phyloP scores from a whole-genome alignment of 2,797 vertebrate genomes.

The Florisuga fusca region DNA sequence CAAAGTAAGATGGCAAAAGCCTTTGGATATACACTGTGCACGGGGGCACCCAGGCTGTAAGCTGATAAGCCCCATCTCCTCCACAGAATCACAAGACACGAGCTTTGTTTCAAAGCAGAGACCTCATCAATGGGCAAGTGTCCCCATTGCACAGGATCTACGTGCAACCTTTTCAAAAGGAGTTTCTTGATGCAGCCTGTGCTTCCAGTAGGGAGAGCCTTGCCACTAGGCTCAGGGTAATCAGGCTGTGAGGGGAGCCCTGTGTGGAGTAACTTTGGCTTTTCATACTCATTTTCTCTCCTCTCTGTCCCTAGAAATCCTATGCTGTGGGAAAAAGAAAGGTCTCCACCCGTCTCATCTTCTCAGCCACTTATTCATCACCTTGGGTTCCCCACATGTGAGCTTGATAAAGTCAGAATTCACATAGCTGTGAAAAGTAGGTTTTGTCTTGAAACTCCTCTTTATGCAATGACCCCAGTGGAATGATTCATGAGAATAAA shows the following conservation, averaged over 20 bases:
- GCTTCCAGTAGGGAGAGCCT: not conserved
- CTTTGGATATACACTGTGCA: fast-evolving
- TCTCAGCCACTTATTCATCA: slow-evolving; percentile 9
- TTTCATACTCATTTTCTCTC: not conserved
- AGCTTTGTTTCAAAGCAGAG: not conserved
- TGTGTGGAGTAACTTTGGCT: not conserved
- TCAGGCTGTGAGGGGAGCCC: not conserved
- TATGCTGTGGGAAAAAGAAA: slow-evolving; percentile 15
- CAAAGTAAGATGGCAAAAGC: not conserved
- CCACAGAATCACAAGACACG: fast-evolving
- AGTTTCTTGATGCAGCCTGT: not conserved
- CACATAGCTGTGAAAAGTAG: not conserved
- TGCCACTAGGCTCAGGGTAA: not conserved
- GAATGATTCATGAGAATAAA: slow-evolving; percentile 38
- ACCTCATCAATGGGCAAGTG: not conserved
- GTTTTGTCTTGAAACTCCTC: not conserved
- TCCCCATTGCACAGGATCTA: not conserved
- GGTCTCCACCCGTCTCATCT: slow-evolving; percentile 35
- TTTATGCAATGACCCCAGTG: slow-evolving; percentile 13
- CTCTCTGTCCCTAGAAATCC: not conserved
- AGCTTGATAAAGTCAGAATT: slow-evolving; percentile 42
- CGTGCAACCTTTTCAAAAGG: not conserved
- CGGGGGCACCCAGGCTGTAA: not conserved
- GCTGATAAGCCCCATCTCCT: fast-evolving
- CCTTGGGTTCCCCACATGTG: not conserved